Conservation (phyloP, 2,888 invertebrate genomes). For the Autographa pulchrina region DNA sequence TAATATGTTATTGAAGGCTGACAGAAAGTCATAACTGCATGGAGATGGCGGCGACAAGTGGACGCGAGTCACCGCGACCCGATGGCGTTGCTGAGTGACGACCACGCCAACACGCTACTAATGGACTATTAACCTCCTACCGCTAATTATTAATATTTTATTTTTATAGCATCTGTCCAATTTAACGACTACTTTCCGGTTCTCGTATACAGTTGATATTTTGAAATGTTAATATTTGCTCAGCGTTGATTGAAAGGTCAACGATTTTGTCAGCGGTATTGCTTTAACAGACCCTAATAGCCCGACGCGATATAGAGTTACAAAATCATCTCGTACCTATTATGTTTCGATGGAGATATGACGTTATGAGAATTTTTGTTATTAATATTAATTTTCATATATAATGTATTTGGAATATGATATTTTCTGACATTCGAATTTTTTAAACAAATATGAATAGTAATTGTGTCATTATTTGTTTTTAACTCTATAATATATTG, state of each 20-base stretch:
- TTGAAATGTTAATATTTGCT: constrained; percentile 80
- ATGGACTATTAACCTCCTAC: constrained; percentile 82
- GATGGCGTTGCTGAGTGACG: constrained; percentile 51
- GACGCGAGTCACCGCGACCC: constrained; percentile 11
- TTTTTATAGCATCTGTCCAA: constrained; percentile 81
- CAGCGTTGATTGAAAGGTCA: constrained; percentile 81
- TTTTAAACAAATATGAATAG: constrained; percentile 57
- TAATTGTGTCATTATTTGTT: constrained; percentile 53
- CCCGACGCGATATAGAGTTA: constrained; percentile 70
- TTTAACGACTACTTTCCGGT: constrained; percentile 85
- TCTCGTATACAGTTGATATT: constrained; percentile 76
- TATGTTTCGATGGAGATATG: constrained; percentile 68
- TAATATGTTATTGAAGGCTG: constrained; percentile 3
- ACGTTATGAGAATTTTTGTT: constrained; percentile 55
- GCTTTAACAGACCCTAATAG: constrained; percentile 71
- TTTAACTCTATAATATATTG: constrained; percentile 56
- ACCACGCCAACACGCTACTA: constrained; percentile 70
- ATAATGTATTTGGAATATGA: constrained; percentile 67
- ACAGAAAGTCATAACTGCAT: constrained; percentile 58
- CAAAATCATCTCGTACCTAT: constrained; percentile 68
- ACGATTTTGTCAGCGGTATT: constrained; percentile 70
- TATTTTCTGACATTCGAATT: constrained; percentile 62
- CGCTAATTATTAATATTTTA: constrained; percentile 86
- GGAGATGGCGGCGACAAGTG: constrained; percentile 22
- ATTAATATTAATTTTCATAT: constrained; percentile 64